Evolutionary conservation across 2,113 vertebrate species (phyloP).

Genomic region (Pseudopodoces humilis): DNA sequence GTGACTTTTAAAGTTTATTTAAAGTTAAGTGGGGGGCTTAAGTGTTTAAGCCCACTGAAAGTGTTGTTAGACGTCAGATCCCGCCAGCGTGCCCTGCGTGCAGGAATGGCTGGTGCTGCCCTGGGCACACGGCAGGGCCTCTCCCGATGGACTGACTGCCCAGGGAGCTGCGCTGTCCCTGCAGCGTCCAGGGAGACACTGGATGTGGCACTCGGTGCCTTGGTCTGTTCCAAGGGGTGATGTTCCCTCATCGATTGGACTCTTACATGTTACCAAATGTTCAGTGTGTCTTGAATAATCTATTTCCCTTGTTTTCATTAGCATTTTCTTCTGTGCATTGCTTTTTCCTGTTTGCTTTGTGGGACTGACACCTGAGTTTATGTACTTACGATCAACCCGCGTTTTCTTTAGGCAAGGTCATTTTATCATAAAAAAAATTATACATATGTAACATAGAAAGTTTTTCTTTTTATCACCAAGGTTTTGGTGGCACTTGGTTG

Average conservation of each 20-base stretch:
- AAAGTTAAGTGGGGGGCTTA: too few relatives aligned
- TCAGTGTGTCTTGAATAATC: accelerated
- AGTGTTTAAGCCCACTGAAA: too few relatives aligned
- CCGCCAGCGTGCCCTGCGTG: accelerated
- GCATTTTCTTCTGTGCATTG: not conserved
- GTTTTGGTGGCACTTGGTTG: not conserved
- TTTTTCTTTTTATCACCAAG: not conserved
- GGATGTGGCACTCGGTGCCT: not conserved
- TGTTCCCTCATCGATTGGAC: not conserved
- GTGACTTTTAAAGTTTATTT: not conserved
- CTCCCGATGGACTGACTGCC: accelerated
- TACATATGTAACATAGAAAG: not conserved
- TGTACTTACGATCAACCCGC: not conserved
- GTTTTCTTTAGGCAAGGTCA: not conserved
- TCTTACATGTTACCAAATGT: not conserved
- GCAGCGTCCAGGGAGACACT: accelerated
- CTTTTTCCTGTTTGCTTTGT: not conserved
- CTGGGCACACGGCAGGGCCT: accelerated
- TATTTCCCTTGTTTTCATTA: not conserved
- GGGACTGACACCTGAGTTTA: not conserved
- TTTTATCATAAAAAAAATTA: not conserved
- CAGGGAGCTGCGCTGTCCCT: not conserved
- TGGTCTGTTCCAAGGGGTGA: not conserved
- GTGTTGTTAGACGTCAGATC: accelerated
- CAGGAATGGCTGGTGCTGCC: accelerated